Conservation (phyloP, 2,888 invertebrate genomes). For the Agapetus fuscipes region DNA sequence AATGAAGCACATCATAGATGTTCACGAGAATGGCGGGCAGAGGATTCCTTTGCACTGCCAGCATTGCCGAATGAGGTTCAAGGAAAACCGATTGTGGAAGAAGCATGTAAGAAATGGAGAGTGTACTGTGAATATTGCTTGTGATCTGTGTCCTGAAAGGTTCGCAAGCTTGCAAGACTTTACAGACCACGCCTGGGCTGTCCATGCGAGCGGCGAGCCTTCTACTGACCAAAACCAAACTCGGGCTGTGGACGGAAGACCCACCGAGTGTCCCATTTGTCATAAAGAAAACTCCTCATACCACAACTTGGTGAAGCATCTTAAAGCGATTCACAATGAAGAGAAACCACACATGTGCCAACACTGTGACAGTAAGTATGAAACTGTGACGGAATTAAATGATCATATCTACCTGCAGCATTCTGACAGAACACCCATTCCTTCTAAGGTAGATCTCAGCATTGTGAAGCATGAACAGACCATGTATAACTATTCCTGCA, state of each 20-base stretch:
- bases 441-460: slow-evolving; percentile 30
- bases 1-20: slow-evolving; percentile 42
- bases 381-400: slow-evolving; percentile 45
- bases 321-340: slow-evolving; percentile 40
- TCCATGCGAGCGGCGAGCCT: slow-evolving; percentile 38
- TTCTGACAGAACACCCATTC: slow-evolving; percentile 36
- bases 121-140: slow-evolving; percentile 49
- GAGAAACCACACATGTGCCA: slow-evolving; percentile 47
- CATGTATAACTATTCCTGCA: slow-evolving; percentile 48
- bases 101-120: slow-evolving; percentile 45
- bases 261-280: slow-evolving; percentile 46
- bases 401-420: slow-evolving; percentile 51
- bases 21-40: slow-evolving; percentile 43
- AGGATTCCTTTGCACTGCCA: slow-evolving; percentile 36
- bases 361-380: slow-evolving; percentile 48
- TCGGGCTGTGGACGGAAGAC: slow-evolving; percentile 40
- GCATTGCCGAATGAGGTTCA: slow-evolving; percentile 38
- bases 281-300: slow-evolving; percentile 46
- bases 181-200: slow-evolving; percentile 38
- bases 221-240: slow-evolving; percentile 30
- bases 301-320: slow-evolving; percentile 48
- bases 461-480: slow-evolving; percentile 43
- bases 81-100: slow-evolving; percentile 38
- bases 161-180: slow-evolving; percentile 41
- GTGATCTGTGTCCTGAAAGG: slow-evolving; percentile 40